Conservation (phyloP, 2,797 vertebrate species). For the Enteromius trimaculatus region DNA sequence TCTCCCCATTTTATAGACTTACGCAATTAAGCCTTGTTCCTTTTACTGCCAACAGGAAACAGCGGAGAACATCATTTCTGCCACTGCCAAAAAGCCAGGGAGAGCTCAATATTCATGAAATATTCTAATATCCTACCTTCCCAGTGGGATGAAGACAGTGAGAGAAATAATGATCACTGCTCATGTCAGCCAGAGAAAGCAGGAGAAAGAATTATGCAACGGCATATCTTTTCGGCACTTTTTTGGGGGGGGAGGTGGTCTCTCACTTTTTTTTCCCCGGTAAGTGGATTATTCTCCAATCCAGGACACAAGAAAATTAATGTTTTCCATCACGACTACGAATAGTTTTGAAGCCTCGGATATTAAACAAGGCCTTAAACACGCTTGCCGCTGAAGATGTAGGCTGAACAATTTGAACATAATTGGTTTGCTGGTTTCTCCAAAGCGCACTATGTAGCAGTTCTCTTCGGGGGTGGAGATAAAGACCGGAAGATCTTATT, state of each 20-base stretch:
- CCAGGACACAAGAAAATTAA: slow-evolving; percentile 61
- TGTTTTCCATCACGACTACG: slow-evolving; percentile 58
- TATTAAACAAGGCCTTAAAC: slow-evolving; percentile 65
- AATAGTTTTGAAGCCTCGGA: slow-evolving; percentile 71
- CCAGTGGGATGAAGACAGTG: slow-evolving; percentile 54
- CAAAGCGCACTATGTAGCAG: slow-evolving; percentile 26
- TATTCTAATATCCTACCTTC: slow-evolving; percentile 62
- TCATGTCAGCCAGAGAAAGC: slow-evolving; percentile 58
- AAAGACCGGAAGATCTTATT: slow-evolving; percentile 37
- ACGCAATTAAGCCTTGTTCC: slow-evolving; percentile 60
- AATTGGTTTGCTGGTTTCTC: slow-evolving; percentile 72
- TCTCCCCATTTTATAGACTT: slow-evolving; percentile 57
- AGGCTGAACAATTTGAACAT: slow-evolving; percentile 76
- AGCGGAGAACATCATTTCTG: slow-evolving; percentile 54
- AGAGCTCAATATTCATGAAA: slow-evolving; percentile 67
- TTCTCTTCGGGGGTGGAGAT: slow-evolving; percentile 15
- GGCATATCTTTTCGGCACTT: slow-evolving; percentile 55
- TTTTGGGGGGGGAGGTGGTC: slow-evolving; percentile 26
- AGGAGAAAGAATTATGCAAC: slow-evolving; percentile 63
- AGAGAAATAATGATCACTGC: slow-evolving; percentile 63
- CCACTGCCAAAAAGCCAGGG: slow-evolving; percentile 53
- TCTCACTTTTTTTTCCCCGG: slow-evolving; percentile 32
- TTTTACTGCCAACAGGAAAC: slow-evolving; percentile 59
- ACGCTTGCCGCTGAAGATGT: slow-evolving; percentile 70
- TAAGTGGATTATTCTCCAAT: slow-evolving; percentile 61